Conservation (phyloP, 2,113 vertebrate genomes). For the Scophthalmus maximus region DNA sequence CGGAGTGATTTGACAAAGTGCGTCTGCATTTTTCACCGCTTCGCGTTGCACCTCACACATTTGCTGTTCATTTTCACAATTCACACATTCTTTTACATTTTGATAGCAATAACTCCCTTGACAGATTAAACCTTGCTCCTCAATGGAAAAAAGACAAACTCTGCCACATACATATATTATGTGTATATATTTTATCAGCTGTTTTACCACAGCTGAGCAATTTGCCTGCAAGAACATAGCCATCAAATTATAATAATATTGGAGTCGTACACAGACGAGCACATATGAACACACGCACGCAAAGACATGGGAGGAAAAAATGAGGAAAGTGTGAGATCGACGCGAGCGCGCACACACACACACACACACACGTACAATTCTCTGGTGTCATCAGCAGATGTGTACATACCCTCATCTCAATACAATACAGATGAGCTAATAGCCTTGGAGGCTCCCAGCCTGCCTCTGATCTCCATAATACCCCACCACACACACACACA, state of each 20-base stretch:
- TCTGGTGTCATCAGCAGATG: slow-evolving; percentile 78
- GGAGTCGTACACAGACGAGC: slow-evolving; percentile 20
- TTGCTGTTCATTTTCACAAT: slow-evolving; percentile 58
- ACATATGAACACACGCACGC: slow-evolving; percentile 27
- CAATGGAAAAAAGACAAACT: slow-evolving; percentile 14
- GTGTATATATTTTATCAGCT: slow-evolving; percentile 52
- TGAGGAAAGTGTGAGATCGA: slow-evolving; percentile 6
- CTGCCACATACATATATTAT: slow-evolving; percentile 9
- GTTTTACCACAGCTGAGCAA: slow-evolving; percentile 75
- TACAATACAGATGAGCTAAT: slow-evolving; percentile 79
- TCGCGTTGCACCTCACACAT: slow-evolving; percentile 31
- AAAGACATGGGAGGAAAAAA: slow-evolving; percentile 17
- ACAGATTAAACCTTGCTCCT: slow-evolving; percentile 42
- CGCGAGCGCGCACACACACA: slow-evolving; percentile 28
- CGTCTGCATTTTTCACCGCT: slow-evolving; percentile 29
- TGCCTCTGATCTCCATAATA: slow-evolving; percentile 77
- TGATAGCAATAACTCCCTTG: slow-evolving; percentile 71
- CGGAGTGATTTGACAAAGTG: slow-evolving; percentile 61
- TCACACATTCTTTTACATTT: slow-evolving; percentile 67
- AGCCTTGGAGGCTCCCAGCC: slow-evolving; percentile 76
- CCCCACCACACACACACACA: slow-evolving; percentile 28
- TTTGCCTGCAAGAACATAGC: slow-evolving; percentile 51
- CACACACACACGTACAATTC: slow-evolving; percentile 48
- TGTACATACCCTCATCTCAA: slow-evolving; percentile 79
- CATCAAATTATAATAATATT: slow-evolving; percentile 64